Evolutionary conservation across 2,113 vertebrate species (phyloP), one percentile per base, ranked within the genome.

Genomic region (Brachyhypopomus gauderio): DNA sequence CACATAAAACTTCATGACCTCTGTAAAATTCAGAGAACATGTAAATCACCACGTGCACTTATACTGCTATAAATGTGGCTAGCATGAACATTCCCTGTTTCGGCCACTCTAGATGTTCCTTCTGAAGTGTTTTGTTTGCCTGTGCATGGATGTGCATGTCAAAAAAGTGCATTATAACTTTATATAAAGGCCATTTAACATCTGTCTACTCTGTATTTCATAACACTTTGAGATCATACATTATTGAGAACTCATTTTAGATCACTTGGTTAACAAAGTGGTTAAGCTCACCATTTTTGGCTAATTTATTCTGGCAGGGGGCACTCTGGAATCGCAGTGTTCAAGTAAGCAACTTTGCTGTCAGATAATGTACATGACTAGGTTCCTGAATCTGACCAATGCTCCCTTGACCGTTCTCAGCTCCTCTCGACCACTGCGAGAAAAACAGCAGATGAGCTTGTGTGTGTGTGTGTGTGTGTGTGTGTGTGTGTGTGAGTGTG

Each of bases 1-100:
- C 3, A 36, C 34, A 77, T 77, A 17, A 84, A 67, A 76, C 69
- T 48, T 76, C 38, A 6, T 55, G 20, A 17, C 69, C 8, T 16
- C 34, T n/a, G 22, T 66, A 67, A 27, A 19, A 38, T 22, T 36
- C 30, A 67, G 30, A 30, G 4, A 64, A 64, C 25, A 16, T 20
- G 3, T 52, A 52, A 55, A 63, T 20, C 0, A 67, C 19, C 45
- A 81, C 66, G 20, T 62, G 45, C 5, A 36, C 5, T 22, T 62
- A 23, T 72, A 16, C 36, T 8, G 52, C 9, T 71, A 22, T 4
- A 23, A 60, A 52, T 52, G 62, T 77, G 25, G 34, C 25, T 38
- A 19, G 62, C 75, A n/a, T 77, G 23, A 52, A 66, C 59, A 67
- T 67, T 30, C 7, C 14, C 12, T 30, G 6, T 9, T 7, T 19